A percentile compares a stretch with the other conserved stretches of the same genome.
Evolutionary conservation across 64 coral and sea anemone species (phyloP).

Genomic region (Hydrozoanthus tunicans): DNA sequence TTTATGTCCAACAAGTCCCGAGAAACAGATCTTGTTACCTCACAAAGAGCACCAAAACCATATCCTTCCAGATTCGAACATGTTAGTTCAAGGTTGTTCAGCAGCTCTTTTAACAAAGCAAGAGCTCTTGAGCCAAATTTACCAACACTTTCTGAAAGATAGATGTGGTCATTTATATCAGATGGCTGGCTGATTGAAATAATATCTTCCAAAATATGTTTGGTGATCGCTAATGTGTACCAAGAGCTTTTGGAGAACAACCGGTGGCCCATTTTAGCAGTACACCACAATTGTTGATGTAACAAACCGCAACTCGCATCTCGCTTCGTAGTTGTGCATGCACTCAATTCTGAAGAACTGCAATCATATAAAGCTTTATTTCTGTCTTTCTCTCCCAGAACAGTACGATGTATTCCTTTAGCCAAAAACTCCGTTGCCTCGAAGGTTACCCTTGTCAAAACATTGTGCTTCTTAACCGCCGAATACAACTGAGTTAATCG

Average conservation of each 20-base stretch:
- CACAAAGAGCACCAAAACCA: constrained; percentile 33
- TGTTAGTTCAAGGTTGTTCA: neutral
- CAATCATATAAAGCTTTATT: too few relatives aligned
- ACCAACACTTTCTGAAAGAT: neutral
- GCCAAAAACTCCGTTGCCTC: constrained; percentile 31
- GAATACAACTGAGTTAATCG: constrained; percentile 14
- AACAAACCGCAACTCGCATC: neutral
- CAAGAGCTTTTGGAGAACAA: constrained; percentile 15
- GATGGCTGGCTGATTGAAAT: neutral
- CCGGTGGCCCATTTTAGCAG: constrained; percentile 1
- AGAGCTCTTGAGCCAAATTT: neutral
- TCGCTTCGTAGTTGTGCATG: neutral
- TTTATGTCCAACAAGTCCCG: constrained; percentile 23
- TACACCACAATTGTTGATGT: neutral
- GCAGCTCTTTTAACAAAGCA: neutral
- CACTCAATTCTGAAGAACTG: neutral
- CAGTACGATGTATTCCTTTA: constrained; percentile 21
- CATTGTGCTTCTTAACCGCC: constrained; percentile 26
- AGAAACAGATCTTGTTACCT: constrained; percentile 26
- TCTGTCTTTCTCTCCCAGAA: neutral
- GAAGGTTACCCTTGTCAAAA: constrained; percentile 22
- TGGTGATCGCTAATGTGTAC: constrained; percentile 42
- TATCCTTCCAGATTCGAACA: neutral
- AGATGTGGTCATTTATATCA: neutral
- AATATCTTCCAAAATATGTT: constrained; percentile 31